phyloP scores from a whole-genome alignment of 2,888 invertebrate species.

The Globia sparganii region DNA sequence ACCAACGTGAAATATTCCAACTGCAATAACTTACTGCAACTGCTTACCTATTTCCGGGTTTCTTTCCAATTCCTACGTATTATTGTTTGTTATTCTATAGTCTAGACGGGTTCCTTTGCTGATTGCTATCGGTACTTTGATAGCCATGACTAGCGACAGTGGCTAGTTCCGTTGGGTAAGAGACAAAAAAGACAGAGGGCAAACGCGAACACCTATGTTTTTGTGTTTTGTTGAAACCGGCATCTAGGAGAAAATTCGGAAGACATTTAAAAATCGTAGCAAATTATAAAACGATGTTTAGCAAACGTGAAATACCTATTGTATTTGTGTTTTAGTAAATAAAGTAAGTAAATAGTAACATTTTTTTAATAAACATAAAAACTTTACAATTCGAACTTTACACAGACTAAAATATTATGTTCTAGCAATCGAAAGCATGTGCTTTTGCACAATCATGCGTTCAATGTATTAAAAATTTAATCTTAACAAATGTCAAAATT shows the following conservation, averaged over 20 bases:
- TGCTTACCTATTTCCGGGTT: neutral
- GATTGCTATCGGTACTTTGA: constrained; percentile 2
- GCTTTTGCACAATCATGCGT: too few species aligned
- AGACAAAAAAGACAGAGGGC: neutral
- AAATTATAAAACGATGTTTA: too few species aligned
- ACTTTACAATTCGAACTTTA: too few species aligned
- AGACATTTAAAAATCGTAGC: too few species aligned
- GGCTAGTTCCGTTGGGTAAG: neutral
- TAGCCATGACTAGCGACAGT: neutral
- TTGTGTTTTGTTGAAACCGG: neutral
- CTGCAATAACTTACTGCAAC: too few species aligned
- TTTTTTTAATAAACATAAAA: neutral
- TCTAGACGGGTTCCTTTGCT: constrained; percentile 23
- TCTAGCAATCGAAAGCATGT: too few species aligned
- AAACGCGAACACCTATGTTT: neutral
- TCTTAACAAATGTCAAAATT: neutral
- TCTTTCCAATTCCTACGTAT: neutral
- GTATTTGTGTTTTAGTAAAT: too few species aligned
- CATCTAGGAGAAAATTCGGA: too few species aligned
- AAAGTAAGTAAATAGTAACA: neutral
- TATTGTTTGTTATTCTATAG: constrained; percentile 1
- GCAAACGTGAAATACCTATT: too few species aligned
- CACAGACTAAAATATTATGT: neutral
- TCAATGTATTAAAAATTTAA: neutral
- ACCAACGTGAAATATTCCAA: neutral